Evolutionary conservation across 2,888 invertebrate genomes (phyloP), one percentile per base, ranked within the genome.

Genomic region (Nematopogon swammerdamellus): DNA sequence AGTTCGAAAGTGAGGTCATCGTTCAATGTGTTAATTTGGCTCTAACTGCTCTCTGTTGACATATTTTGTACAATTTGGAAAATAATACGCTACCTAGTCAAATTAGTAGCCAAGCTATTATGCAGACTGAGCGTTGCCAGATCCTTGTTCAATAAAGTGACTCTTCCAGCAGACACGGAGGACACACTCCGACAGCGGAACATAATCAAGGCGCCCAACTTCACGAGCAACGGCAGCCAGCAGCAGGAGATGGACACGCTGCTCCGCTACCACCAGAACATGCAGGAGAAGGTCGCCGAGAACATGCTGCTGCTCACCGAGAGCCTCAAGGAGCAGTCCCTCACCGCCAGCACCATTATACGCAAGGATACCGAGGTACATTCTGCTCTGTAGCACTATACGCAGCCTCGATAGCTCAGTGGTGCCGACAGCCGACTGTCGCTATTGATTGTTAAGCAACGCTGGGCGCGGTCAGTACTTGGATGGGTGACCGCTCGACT

Each of bases 201-300:
- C 57, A 74, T 80, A 51, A 73, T 75, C 11, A 82, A 82, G 56
- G 68, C 75, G 1, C 73, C 79, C 0, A 76, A 75, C 57, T 77
- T 75, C 45, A 77, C 73, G 20, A 75, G 74, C 53, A 71, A 69
- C 45, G 73, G 66, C 18, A 72, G 68, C 20, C 74, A 81, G 46
- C 82, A 82, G 51, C 86, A 87, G 56, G 91, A 94, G 61, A 82
- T 93, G 54, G 93, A 94, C 63, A 86, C 89, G 19, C 72, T 95
- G 11, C 79, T 97, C 49, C 89, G 92, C 62, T 91, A 92, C 67
- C 94, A 97, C 64, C 88, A 92, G 61, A 86, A 89, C 56, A 85
- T 91, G 72, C 97, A 97, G 63, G 94, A 94, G 61, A 91, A 92
- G 65, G 89, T 97, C 19, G 94, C 97, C 0, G 92, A 95, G 59